Evolutionary conservation across 2,797 vertebrate species (phyloP).

Genomic region (Naso thynnoides): DNA sequence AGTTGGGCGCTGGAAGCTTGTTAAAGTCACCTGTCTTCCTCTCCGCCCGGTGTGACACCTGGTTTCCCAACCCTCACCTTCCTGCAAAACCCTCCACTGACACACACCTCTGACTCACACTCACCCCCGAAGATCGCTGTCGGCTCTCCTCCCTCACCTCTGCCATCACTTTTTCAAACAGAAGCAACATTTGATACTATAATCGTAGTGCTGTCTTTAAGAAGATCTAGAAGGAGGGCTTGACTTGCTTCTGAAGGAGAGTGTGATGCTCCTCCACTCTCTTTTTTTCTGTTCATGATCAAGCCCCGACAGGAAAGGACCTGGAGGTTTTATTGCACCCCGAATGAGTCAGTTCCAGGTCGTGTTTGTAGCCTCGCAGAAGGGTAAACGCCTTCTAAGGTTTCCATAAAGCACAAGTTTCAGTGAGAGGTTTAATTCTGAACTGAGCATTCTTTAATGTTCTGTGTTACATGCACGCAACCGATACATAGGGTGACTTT

Average conservation of each 20-base stretch:
- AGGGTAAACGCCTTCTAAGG: slow-evolving; percentile 37
- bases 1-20: slow-evolving; percentile 64
- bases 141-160: slow-evolving; percentile 55
- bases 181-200: slow-evolving; percentile 79
- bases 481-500: no score
- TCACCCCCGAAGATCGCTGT: slow-evolving; percentile 48
- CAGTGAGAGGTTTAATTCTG: background rate
- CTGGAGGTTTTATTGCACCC: slow-evolving; percentile 69
- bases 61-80: slow-evolving; percentile 59
- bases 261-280: slow-evolving; percentile 58
- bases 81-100: slow-evolving; percentile 9
- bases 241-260: slow-evolving; percentile 56
- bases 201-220: slow-evolving; percentile 69
- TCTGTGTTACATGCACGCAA: no score
- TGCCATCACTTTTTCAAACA: slow-evolving; percentile 66
- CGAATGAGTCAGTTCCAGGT: slow-evolving; percentile 52
- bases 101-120: slow-evolving; percentile 36
- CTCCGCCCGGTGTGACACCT: slow-evolving; percentile 74
- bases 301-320: slow-evolving; percentile 77
- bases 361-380: slow-evolving; percentile 45
- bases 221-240: slow-evolving; percentile 48
- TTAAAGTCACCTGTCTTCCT: slow-evolving; percentile 78
- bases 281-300: slow-evolving; percentile 58
- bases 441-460: background rate
- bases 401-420: slow-evolving; percentile 11